These are phyloP conservation scores for Urocynchramus pylzowi DNA, from an alignment of 2,113 vertebrate genomes.

Conservation along the genomic window DNA sequence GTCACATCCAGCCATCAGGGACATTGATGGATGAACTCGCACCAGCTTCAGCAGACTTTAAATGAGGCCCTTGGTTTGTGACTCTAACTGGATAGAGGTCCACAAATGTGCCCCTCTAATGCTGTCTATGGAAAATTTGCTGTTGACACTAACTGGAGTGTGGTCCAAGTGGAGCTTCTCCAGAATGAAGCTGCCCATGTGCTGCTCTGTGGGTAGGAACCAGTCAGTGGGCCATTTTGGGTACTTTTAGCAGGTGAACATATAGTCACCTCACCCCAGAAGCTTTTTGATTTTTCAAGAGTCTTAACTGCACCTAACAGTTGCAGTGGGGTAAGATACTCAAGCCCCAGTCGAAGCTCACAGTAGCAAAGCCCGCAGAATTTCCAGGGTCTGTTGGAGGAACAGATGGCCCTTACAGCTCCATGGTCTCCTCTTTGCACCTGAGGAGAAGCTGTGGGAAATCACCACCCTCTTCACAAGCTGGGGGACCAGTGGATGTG, in stretches of 20 bases:
- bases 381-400: neutral
- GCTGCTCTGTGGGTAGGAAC: neutral
- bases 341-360: neutral
- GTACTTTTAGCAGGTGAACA: neutral
- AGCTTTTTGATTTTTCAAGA: neutral
- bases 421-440: neutral
- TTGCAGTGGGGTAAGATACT: neutral
- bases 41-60: neutral
- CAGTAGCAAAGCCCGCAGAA: neutral
- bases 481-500: neutral
- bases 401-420: neutral
- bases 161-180: neutral
- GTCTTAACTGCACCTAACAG: neutral
- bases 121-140: neutral
- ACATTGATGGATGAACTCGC: neutral
- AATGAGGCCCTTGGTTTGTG: neutral
- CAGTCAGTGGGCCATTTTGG: neutral
- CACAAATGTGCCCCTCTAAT: neutral
- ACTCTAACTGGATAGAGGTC: neutral
- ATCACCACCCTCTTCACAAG: neutral
- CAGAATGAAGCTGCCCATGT: neutral
- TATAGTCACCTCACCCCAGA: neutral
- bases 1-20: neutral
- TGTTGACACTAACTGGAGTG: neutral
- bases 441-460: neutral